Evolutionary conservation across 37 sponge, comb jelly and placozoan species (phyloP).

Genomic region (Cladorhizidae sp.): DNA sequence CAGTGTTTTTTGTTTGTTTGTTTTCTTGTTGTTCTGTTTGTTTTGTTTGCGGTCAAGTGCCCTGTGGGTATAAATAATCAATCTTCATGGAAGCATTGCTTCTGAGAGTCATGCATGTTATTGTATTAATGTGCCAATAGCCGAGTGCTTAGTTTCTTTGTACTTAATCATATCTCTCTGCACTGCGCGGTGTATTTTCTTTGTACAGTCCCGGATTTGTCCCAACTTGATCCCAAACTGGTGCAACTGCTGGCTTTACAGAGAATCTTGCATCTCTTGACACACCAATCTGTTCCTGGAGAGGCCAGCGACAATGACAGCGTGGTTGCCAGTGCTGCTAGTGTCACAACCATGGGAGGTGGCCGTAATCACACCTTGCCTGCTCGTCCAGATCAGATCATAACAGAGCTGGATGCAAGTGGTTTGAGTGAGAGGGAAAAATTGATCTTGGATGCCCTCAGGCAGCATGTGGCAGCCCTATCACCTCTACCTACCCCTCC

Average conservation of each 20-base stretch:
- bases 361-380: too few relatives aligned
- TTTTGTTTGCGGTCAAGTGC: neutral
- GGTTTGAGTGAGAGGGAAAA: neutral
- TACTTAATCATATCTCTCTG: too few relatives aligned
- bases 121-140: too few relatives aligned
- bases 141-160: too few relatives aligned
- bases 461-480: neutral
- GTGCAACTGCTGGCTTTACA: slow-evolving; percentile 69
- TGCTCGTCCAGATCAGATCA: too few relatives aligned
- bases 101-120: too few relatives aligned
- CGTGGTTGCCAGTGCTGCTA: too few relatives aligned
- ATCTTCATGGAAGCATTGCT: too few relatives aligned
- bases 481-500: neutral
- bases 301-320: neutral
- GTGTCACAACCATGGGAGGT: too few relatives aligned
- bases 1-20: too few relatives aligned
- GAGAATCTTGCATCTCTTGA: slow-evolving; percentile 71
- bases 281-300: neutral
- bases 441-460: neutral
- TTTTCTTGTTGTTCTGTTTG: too few relatives aligned
- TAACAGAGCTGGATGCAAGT: neutral
- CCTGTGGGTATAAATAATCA: neutral
- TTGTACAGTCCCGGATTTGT: slow-evolving; percentile 65
- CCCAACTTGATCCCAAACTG: slow-evolving; percentile 38
- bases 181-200: too few relatives aligned